A percentile compares a stretch with the other conserved stretches of the same genome.
Evolutionary conservation across 2,113 vertebrate species (phyloP).

Genomic region (Cervus canadensis): DNA sequence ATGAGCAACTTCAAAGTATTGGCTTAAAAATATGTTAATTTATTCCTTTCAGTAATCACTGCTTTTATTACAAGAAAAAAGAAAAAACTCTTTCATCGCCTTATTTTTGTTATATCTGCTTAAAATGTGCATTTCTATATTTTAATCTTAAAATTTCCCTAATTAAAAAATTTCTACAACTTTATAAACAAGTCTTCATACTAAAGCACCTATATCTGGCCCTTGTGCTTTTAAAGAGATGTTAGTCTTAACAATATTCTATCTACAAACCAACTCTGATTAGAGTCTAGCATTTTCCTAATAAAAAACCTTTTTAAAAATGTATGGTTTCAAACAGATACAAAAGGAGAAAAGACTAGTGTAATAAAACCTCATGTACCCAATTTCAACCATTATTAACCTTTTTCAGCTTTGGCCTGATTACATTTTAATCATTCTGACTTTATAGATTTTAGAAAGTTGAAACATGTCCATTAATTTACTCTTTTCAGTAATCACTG

Average conservation of each 20-base stretch:
- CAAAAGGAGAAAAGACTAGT: neutral
- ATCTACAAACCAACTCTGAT: neutral
- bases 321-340: neutral
- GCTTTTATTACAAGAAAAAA: neutral
- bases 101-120: constrained; percentile 21
- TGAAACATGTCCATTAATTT: constrained; percentile 35
- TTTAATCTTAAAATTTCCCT: constrained; percentile 3
- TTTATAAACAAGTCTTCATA: constrained; percentile 28
- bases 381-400: neutral
- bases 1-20: neutral
- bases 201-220: neutral
- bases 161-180: constrained; percentile 16
- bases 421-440: constrained; percentile 24
- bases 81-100: neutral
- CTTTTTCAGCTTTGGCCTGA: neutral
- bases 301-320: neutral
- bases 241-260: neutral
- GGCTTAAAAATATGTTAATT: neutral
- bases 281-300: constrained; percentile 10
- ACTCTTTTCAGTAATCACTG: neutral
- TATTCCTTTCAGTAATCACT: constrained; percentile 9
- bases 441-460: neutral
- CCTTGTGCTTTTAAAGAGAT: neutral
- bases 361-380: neutral
- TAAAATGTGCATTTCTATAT: constrained; percentile 1